These are phyloP conservation scores for Aphelocoma coerulescens DNA, from an alignment of 2,113 vertebrate species.

Conservation along the genomic window DNA sequence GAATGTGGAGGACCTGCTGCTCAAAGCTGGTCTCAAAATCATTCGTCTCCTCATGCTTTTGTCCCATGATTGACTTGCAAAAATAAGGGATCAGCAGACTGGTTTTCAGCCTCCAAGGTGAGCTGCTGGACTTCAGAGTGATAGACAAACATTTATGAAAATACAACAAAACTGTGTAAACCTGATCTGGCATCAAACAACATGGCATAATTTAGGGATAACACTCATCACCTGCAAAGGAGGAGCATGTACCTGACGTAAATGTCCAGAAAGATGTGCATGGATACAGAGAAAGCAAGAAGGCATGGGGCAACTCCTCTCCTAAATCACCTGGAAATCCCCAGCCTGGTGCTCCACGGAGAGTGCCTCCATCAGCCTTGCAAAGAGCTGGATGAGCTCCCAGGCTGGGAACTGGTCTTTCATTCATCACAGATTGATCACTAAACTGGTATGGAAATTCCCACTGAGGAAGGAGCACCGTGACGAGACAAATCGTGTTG, in stretches of 20 bases:
- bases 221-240: background rate
- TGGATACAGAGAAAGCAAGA: background rate
- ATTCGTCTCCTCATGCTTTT: background rate
- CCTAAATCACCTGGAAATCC: background rate
- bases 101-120: background rate
- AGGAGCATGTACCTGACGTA: rapidly evolving
- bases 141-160: background rate
- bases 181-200: background rate
- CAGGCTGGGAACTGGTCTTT: background rate
- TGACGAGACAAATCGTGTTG: rapidly evolving
- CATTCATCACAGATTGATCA: background rate
- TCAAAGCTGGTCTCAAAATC: background rate
- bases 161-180: background rate
- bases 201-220: background rate
- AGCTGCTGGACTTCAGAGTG: background rate
- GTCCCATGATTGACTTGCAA: background rate
- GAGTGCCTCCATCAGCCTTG: background rate
- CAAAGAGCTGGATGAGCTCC: background rate
- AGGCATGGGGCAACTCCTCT: background rate
- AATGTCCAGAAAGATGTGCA: background rate
- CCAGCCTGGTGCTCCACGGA: background rate
- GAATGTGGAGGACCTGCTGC: background rate
- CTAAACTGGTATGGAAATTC: background rate
- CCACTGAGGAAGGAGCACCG: background rate
- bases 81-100: background rate